Conservation (phyloP, 1,140 invertebrate genomes). For the Drosophila truncata region DNA sequence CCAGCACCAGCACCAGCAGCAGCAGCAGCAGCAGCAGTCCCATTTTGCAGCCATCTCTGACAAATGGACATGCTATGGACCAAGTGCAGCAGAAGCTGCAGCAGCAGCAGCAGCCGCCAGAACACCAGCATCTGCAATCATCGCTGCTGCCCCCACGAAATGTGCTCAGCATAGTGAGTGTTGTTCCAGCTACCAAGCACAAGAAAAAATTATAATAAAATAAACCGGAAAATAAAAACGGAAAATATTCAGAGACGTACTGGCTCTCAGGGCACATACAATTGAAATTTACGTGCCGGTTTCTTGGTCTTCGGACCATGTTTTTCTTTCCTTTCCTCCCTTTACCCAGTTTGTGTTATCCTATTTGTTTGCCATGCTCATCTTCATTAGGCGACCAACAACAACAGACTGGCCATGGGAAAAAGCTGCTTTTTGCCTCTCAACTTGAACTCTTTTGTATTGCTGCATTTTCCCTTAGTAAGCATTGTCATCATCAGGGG, state of each 20-base stretch:
- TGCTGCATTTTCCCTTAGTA: slow-evolving; percentile 17
- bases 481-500: slow-evolving; percentile 42
- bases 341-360: slow-evolving; percentile 18
- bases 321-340: slow-evolving; percentile 43
- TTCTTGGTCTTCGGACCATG: slow-evolving; percentile 56
- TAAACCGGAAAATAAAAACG: slow-evolving; percentile 52
- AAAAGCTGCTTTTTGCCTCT: slow-evolving; percentile 41
- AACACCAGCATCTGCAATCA: slow-evolving; percentile 65
- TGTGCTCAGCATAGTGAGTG: slow-evolving; percentile 83
- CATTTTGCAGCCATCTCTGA: slow-evolving; percentile 66
- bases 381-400: slow-evolving; percentile 59
- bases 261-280: slow-evolving; percentile 54
- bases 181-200: slow-evolving; percentile 31
- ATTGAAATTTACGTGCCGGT: slow-evolving; percentile 76
- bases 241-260: slow-evolving; percentile 33
- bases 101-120: slow-evolving; percentile 59
- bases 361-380: slow-evolving; percentile 43
- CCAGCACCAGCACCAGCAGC: not conserved
- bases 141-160: slow-evolving; percentile 69
- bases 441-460: slow-evolving; percentile 52
- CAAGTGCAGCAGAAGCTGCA: slow-evolving; percentile 61
- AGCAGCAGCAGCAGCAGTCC: slow-evolving; percentile 14
- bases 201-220: slow-evolving; percentile 78
- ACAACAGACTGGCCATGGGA: slow-evolving; percentile 37
- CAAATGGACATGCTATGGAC: slow-evolving; percentile 80